Base-by-base conservation (phyloP, 1,140 invertebrate genomes). In the Trichogramma pretiosum region DNA sequence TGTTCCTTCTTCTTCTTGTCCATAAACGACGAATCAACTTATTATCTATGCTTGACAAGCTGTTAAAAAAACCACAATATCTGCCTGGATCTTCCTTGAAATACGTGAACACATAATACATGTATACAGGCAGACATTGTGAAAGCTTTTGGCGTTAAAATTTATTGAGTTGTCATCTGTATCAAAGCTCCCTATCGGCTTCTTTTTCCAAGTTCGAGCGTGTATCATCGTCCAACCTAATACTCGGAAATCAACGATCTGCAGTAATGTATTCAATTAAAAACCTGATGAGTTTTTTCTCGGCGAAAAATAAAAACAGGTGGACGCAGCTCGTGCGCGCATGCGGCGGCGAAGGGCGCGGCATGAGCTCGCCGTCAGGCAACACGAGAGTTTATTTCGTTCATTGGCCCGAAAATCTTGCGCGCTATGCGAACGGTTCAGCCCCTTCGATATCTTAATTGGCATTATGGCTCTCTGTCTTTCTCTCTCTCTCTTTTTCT, bases 371-470 rank as follows among this genome's bases (percentile, higher is more conserved):
- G n/a, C n/a, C n/a, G n/a, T n/a, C n/a, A n/a, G n/a, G n/a, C n/a
- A n/a, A n/a, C n/a, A n/a, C n/a, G n/a, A n/a, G n/a, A n/a, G 58
- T 60, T 63, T 55, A 65, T 61, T 62, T 52, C 52, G 41, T 43
- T 56, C 60, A 67, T 69, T 67, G 65, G 63, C 46, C 54, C 49
- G 32, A 46, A 54, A 55, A 58, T 53, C 54, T 63, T 46, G 22
- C 57, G 62, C 54, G 51, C 60, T 16, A 38, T 65, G 63, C 63
- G 64, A 56, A 37, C 56, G 49, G 38, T 44, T 24, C 22, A 24
- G 19, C 48, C 23, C n/a, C 37, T 16, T 47, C 50, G 63, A 70
- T 66, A 65, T 69, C 68, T 70, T 67, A 70, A 70, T 70, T 69
- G 63, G 59, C n/a, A n/a, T n/a, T n/a, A n/a, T 61, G 53, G 47